Evolutionary conservation across 2,113 vertebrate genomes (phyloP).

Genomic region (Oophaga pumilio): DNA sequence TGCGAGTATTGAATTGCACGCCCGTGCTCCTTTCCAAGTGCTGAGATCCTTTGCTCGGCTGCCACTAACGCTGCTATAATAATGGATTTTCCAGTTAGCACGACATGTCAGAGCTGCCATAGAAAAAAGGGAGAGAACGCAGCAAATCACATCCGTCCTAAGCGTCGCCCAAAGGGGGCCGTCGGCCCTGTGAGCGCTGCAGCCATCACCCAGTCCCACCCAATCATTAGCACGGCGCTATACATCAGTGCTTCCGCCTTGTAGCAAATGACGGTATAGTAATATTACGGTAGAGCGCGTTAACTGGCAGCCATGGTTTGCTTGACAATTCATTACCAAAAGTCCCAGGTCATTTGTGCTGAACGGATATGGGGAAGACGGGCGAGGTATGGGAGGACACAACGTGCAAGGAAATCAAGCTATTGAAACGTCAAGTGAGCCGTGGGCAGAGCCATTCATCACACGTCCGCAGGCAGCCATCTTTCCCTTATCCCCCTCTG

Average conservation of each 20-base stretch:
- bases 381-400: constrained; percentile 45
- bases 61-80: constrained; percentile 45
- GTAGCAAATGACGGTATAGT: constrained; percentile 17
- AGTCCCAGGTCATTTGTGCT: constrained; percentile 41
- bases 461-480: background rate
- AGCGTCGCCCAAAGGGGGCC: background rate
- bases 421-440: constrained; percentile 46
- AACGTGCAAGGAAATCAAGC: constrained; percentile 20
- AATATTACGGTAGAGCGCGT: constrained; percentile 41
- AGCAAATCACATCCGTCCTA: constrained; percentile 14
- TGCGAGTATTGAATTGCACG: constrained; percentile 8
- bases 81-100: constrained; percentile 53
- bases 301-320: constrained; percentile 10
- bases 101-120: constrained; percentile 28
- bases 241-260: constrained; percentile 25
- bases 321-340: constrained; percentile 35
- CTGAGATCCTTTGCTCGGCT: constrained; percentile 36
- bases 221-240: background rate
- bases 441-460: constrained; percentile 44
- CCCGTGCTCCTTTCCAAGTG: background rate
- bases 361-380: constrained; percentile 12
- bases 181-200: background rate
- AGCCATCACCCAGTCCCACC: constrained; percentile 13
- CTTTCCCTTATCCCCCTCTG: constrained; percentile 34
- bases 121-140: background rate